Percentiles rank a stretch among this genome's conserved stretches.
These are phyloP conservation scores for Portunus trituberculatus DNA, from an alignment of 1,140 invertebrate species.

Conservation along the genomic window DNA sequence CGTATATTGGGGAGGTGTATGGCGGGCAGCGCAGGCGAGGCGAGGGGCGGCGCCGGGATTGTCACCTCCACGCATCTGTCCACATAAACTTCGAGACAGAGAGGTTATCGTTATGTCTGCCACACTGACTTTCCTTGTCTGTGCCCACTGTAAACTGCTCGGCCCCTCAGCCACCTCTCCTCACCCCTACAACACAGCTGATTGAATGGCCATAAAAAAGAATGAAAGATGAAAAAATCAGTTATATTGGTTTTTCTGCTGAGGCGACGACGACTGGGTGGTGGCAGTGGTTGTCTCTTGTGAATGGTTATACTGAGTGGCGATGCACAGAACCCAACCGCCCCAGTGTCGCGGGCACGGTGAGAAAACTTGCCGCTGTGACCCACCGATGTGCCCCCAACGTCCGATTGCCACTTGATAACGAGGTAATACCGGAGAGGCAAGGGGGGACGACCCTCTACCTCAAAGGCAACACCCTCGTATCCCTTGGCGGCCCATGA, in stretches of 20 bases:
- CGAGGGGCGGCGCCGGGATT: background rate
- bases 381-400: background rate
- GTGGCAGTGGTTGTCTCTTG: background rate
- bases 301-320: constrained; percentile 14
- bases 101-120: constrained; percentile 3
- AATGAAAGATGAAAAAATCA: background rate
- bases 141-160: background rate
- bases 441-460: background rate
- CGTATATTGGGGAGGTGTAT: constrained; percentile 34
- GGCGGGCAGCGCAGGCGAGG: background rate
- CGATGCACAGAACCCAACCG: too few relatives aligned
- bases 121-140: background rate
- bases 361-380: constrained; percentile 7
- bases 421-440: constrained; percentile 3
- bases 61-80: constrained; percentile 27
- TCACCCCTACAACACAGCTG: background rate
- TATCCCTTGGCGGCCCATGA: background rate
- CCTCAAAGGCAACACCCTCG: background rate
- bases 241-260: background rate
- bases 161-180: background rate
- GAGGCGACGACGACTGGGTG: background rate
- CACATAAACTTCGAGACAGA: constrained; percentile 30
- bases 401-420: constrained; percentile 20
- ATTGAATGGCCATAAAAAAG: constrained; percentile 7
- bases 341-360: background rate